Base-by-base conservation (phyloP, 2,888 invertebrate species). In the Isotomurus palustris region DNA sequence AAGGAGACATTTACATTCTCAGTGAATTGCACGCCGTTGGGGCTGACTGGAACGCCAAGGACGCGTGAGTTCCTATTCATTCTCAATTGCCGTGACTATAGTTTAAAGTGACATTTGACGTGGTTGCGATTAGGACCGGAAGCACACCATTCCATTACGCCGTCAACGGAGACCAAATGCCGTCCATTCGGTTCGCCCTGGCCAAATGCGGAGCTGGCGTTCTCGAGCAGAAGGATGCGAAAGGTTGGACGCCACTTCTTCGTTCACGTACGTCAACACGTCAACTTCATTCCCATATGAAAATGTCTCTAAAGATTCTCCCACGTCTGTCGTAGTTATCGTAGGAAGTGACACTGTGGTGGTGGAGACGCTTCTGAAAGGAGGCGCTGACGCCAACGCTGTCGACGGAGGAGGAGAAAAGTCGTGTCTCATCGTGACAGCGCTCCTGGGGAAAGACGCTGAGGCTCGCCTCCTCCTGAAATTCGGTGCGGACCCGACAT, bases 191-290 rank as follows among this genome's bases (percentile, higher is more conserved):
- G 32, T 52, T 67, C 25, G 68, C 69, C 6, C 22, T 67, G 22
- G 64, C 63, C 2, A 53, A 63, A 19, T 41, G 53, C 29, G 69
- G 69, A n/a, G 56, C 57, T 19, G 55, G 60, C 32, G 38, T 56
- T 10, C 52, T 70, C 1, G 58, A 67, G 24, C 60, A 65, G 2
- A 64, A 40, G 32, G 71, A 72, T 53, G 27, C 45, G 5, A 58
- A 62, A 19, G 68, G 68, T 14, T 72, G 71, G 71, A 71, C 71
- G 6, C 71, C 71, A 5, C 55, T 72, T 12, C 68, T 71, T 64
- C 57, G 68, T 57, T 68, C 69, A 32, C 64, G 72, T 72, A 51
- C 8, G 55, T 47, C 38, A n/a, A n/a, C 38, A 32, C 14, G 14
- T 32, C 32, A 21, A 35, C 2, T 27, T 43, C 17, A 24, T 24